Evolutionary conservation across 2,797 vertebrate species (phyloP).

Genomic region (Leucoraja ocellata): DNA sequence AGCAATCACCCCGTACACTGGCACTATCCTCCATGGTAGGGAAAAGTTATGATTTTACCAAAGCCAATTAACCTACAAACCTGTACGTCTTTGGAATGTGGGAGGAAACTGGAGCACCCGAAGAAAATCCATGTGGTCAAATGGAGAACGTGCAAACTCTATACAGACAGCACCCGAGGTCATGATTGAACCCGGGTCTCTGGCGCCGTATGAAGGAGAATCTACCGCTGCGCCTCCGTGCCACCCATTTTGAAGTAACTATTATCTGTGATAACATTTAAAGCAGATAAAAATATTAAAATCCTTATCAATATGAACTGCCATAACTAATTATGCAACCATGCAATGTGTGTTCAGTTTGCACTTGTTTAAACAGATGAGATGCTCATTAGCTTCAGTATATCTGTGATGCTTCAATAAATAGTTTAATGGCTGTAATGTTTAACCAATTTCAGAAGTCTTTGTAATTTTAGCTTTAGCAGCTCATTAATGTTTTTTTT

Average conservation of each 20-base stretch:
- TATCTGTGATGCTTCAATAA: constrained; percentile 73
- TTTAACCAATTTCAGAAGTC: constrained; percentile 73
- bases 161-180: too few species aligned
- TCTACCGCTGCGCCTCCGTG: too few species aligned
- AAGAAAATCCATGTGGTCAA: too few species aligned
- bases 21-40: too few species aligned
- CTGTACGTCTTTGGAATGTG: too few species aligned
- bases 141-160: too few species aligned
- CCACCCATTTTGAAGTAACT: neutral
- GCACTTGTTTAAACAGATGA: constrained; percentile 73
- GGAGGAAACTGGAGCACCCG: too few species aligned
- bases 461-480: constrained; percentile 66
- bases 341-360: constrained; percentile 73
- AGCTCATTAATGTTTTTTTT: constrained; percentile 73
- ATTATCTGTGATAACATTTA: neutral
- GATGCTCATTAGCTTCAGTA: constrained; percentile 70
- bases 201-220: too few species aligned
- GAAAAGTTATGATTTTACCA: too few species aligned
- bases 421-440: constrained; percentile 74
- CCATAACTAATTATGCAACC: constrained; percentile 66
- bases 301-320: constrained; percentile 49
- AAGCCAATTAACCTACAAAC: too few species aligned
- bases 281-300: constrained; percentile 60
- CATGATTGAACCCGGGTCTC: too few species aligned
- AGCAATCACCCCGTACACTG: too few species aligned